phyloP scores from a whole-genome alignment of 2,797 vertebrate genomes.

The Merluccius polli region DNA sequence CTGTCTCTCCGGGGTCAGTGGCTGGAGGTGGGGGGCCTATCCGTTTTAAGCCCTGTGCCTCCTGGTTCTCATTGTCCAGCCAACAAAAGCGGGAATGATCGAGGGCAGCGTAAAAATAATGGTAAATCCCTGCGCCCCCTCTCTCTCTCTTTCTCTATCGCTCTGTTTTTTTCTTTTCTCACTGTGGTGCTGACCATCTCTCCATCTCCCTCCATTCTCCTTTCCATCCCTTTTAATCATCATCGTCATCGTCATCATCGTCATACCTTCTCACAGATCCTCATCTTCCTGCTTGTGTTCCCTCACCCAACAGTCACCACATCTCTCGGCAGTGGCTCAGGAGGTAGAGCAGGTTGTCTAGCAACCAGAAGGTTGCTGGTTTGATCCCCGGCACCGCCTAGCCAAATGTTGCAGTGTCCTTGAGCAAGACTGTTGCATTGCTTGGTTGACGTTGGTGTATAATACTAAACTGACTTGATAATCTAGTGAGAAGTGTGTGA shows the following conservation, averaged over 20 bases:
- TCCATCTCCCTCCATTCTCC: not conserved
- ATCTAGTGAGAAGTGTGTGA: too few species aligned
- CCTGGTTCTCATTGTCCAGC: conserved; percentile 64
- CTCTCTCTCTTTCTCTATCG: conserved; percentile 24
- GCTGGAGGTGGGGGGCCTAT: conserved; percentile 37
- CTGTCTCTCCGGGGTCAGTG: conserved; percentile 39
- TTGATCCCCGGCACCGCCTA: too few species aligned
- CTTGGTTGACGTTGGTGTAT: too few species aligned
- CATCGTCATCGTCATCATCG: not conserved
- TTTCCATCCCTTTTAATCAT: not conserved
- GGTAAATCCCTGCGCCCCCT: conserved; percentile 53
- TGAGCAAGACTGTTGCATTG: too few species aligned
- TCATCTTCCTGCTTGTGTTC: not conserved
- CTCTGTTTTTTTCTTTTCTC: conserved; percentile 2
- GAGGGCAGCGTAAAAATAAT: conserved; percentile 68
- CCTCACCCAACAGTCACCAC: not conserved
- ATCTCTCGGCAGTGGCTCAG: not conserved
- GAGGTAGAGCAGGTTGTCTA: not conserved
- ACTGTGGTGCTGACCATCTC: not conserved
- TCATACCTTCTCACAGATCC: not conserved
- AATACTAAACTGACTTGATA: too few species aligned
- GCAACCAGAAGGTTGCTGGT: not conserved
- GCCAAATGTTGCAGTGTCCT: too few species aligned
- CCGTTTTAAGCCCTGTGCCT: conserved; percentile 67
- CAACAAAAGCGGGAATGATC: conserved; percentile 77